Evolutionary conservation across 2,888 invertebrate genomes (phyloP), one percentile per base, ranked within the genome.

Genomic region (Synanthedon tipuliformis): DNA sequence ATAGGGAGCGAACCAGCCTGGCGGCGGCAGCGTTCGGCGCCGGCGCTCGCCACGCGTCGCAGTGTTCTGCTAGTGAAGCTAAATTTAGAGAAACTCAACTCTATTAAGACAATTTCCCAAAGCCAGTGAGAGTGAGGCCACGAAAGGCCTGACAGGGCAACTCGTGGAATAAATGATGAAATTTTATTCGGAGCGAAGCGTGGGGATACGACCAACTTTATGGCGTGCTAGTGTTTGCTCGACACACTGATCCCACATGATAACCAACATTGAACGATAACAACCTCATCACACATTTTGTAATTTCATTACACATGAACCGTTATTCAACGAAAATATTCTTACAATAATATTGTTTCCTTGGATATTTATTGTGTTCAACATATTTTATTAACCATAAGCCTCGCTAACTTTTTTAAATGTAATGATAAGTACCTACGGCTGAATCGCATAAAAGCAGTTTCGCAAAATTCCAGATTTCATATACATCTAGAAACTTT

Each of bases 1-100:
- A 77, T 68, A 75, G 67, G 69, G 69, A 62, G 57, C 66, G 53
- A 55, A 62, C 57, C 56, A 56, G 55, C 59, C 54, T 60, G 57
- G 54, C 59, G 58, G 59, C 55, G 55, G 55, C 54, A 54, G 54
- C 53, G 50, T 51, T 53, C 41, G 18, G 5, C 48, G 52, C 50
- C 50, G 13, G 16, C 49, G 51, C 49, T 49, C 34, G 34, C 34
- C 34, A 34, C 34, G 34, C 34, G 34, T 34, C 34, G 3, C 10
- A 1, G 34, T 34, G 34, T 34, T 34, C 34, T 10, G 10, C 34
- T 34, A 34, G 34, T 34, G 34, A 2, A 34, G 34, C 8, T 34
- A 8, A 34, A 10, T 34, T 34, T 34, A 34, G 34, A 8, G 34
- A 34, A 34, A 34, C 34, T 34, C 1, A 34, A 34, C 34, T 34